A percentile compares a stretch with the other conserved stretches of the same genome.
Evolutionary conservation across 23 tunicate species (phyloP).

Genomic region (Oikopleura vanhoeffeni): DNA sequence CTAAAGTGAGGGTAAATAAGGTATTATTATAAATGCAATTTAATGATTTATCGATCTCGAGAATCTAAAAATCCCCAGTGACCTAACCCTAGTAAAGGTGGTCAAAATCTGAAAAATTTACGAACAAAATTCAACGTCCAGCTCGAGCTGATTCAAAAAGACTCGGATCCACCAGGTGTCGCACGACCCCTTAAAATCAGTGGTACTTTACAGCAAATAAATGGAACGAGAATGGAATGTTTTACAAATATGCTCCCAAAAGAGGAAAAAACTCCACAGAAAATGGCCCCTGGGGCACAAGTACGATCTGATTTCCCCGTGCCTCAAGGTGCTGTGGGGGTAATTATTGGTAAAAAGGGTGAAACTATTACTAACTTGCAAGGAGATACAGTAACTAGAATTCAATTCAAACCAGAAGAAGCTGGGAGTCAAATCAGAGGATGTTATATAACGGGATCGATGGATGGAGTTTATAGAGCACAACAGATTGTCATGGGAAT

Average conservation of each 20-base stretch:
- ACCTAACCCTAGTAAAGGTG: neutral
- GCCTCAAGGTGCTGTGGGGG: neutral
- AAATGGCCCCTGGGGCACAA: neutral
- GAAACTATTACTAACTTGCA: neutral
- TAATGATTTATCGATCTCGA: too few species aligned
- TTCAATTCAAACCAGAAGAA: conserved; percentile 15
- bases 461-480: neutral
- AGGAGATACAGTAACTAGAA: conserved; percentile 2
- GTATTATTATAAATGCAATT: too few species aligned
- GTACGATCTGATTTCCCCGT: neutral
- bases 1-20: too few species aligned
- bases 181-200: neutral
- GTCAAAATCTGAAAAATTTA: neutral
- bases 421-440: neutral
- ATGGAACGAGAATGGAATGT: conserved; percentile 1
- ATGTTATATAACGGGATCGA: neutral
- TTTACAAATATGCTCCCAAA: neutral
- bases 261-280: neutral
- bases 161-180: neutral
- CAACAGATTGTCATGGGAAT: neutral
- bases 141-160: conserved; percentile 2
- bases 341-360: conserved; percentile 6
- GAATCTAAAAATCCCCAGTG: too few species aligned
- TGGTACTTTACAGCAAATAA: neutral
- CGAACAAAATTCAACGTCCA: neutral